Evolutionary conservation across 2,888 invertebrate genomes (phyloP).

Genomic region (Ectobius pallidus): DNA sequence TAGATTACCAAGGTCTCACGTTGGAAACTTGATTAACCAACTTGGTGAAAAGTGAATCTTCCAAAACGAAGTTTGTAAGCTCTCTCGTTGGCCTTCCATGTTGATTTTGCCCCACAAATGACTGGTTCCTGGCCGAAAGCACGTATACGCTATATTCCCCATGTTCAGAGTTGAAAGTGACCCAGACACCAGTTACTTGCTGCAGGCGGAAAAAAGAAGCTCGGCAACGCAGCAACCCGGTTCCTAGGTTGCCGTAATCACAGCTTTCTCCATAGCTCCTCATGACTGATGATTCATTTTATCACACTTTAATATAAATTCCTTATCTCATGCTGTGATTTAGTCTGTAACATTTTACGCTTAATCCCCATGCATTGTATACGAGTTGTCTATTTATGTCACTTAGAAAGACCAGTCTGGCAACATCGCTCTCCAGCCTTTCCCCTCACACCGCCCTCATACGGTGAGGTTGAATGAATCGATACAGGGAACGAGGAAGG

Average conservation of each 20-base stretch:
- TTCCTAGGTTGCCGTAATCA: slow-evolving; percentile 28
- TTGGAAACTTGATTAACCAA: not conserved
- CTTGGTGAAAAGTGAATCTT: not conserved
- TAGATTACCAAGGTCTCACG: not conserved
- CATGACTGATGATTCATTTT: not conserved
- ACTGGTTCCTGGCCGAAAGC: slow-evolving; percentile 3
- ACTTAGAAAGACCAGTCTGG: too few relatives aligned
- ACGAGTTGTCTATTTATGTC: too few relatives aligned
- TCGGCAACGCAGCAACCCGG: slow-evolving; percentile 27
- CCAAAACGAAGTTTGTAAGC: not conserved
- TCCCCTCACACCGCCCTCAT: slow-evolving; percentile 30
- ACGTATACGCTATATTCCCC: not conserved
- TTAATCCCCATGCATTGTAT: too few relatives aligned
- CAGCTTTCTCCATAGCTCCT: not conserved
- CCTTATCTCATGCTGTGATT: too few relatives aligned
- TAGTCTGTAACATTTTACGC: too few relatives aligned
- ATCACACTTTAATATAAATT: too few relatives aligned
- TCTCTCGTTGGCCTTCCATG: not conserved
- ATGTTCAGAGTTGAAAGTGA: slow-evolving; percentile 21
- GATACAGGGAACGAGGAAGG: slow-evolving; percentile 36
- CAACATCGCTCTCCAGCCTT: slow-evolving; percentile 32
- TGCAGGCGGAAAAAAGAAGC: slow-evolving; percentile 9
- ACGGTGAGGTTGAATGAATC: slow-evolving; percentile 37
- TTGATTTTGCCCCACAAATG: slow-evolving; percentile 9
- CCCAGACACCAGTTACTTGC: slow-evolving; percentile 23